Conservation (phyloP, 2,888 invertebrate genomes). For the Fragum sueziense region DNA sequence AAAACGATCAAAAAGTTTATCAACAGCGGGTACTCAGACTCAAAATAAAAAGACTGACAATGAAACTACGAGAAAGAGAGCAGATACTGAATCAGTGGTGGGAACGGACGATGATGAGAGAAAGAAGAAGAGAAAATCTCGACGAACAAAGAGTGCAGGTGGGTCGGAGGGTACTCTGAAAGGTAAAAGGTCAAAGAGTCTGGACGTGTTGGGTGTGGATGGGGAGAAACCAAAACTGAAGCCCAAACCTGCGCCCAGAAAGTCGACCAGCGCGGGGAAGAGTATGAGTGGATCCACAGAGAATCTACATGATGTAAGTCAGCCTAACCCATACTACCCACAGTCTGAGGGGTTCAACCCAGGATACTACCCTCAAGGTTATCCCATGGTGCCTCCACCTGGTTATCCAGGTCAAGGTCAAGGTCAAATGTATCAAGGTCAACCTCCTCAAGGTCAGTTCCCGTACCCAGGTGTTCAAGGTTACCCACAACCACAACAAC, state of each 20-base stretch:
- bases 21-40: slow-evolving; percentile 69
- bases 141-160: slow-evolving; percentile 56
- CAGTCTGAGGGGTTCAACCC: slow-evolving; percentile 50
- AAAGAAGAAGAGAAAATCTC: slow-evolving; percentile 17
- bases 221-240: slow-evolving; percentile 49
- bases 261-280: slow-evolving; percentile 57
- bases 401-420: slow-evolving; percentile 33
- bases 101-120: background rate
- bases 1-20: slow-evolving; percentile 62
- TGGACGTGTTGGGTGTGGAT: slow-evolving; percentile 39
- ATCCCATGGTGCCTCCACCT: slow-evolving; percentile 16
- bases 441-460: slow-evolving; percentile 17
- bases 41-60: slow-evolving; percentile 40
- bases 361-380: slow-evolving; percentile 12
- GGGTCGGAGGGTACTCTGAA: slow-evolving; percentile 22
- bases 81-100: background rate
- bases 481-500: slow-evolving; percentile 38
- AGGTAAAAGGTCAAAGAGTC: slow-evolving; percentile 54
- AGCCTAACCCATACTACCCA: slow-evolving; percentile 46
- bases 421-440: slow-evolving; percentile 21
- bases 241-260: slow-evolving; percentile 70
- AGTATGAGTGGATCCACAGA: slow-evolving; percentile 49
- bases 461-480: slow-evolving; percentile 32
- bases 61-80: slow-evolving; percentile 44
- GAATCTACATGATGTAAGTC: slow-evolving; percentile 43